Evolutionary conservation across 2,113 vertebrate genomes (phyloP).

Genomic region (Eulemur macaco): DNA sequence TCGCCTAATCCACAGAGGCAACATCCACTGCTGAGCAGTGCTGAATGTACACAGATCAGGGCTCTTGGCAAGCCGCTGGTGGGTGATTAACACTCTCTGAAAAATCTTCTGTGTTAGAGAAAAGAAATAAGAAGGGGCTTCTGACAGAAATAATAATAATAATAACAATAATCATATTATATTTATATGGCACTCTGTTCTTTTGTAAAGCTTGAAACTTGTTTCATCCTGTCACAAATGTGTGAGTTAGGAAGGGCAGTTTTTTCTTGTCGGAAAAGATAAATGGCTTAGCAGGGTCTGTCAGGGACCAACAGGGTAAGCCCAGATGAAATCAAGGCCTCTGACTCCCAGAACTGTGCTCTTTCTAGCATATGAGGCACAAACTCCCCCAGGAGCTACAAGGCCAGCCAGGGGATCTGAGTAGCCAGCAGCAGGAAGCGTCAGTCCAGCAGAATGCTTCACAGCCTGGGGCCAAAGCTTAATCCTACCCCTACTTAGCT

Average conservation of each 20-base stretch:
- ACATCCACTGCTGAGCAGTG: neutral
- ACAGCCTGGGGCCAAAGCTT: neutral
- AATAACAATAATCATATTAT: neutral
- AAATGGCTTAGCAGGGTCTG: neutral
- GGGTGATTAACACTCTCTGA: neutral
- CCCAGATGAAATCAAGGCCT: neutral
- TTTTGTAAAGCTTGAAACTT: neutral
- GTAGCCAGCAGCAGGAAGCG: neutral
- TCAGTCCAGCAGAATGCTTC: neutral
- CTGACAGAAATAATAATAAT: neutral
- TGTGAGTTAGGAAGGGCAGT: neutral
- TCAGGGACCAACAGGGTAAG: neutral
- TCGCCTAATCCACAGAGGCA: neutral
- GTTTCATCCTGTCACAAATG: neutral
- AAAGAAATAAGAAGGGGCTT: neutral
- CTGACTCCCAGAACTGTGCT: neutral
- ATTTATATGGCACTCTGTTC: slow-evolving; percentile 52
- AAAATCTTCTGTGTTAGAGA: neutral
- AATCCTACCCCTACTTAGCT: neutral
- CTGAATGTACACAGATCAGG: too few relatives aligned
- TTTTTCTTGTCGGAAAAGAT: slow-evolving; percentile 2
- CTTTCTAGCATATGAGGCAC: neutral
- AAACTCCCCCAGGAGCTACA: too few relatives aligned
- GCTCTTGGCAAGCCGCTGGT: neutral
- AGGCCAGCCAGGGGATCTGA: neutral